These are phyloP conservation scores for Labia minor DNA, from an alignment of 2,888 invertebrate species.

Conservation along the genomic window DNA sequence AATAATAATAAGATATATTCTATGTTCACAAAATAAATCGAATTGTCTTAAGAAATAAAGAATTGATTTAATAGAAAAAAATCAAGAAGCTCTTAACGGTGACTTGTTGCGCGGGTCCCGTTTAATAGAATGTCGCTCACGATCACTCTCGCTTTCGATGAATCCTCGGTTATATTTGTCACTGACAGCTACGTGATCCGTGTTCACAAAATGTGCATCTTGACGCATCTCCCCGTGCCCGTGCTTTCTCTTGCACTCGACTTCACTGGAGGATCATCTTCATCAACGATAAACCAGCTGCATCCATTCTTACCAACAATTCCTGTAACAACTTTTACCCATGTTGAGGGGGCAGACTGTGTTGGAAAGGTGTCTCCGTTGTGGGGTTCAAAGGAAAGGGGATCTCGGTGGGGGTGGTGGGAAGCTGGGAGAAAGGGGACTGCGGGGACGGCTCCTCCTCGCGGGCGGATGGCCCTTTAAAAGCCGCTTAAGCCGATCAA, in stretches of 20 bases:
- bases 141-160: conserved; percentile 8
- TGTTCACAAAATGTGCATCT: neutral
- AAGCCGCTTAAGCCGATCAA: conserved; percentile 5
- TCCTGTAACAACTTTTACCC: neutral
- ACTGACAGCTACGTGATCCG: neutral
- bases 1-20: too few relatives aligned
- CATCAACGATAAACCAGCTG: neutral
- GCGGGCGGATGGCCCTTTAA: conserved; percentile 13
- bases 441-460: neutral
- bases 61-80: too few relatives aligned
- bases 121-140: neutral
- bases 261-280: neutral
- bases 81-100: too few relatives aligned
- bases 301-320: neutral
- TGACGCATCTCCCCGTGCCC: neutral
- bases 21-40: too few relatives aligned
- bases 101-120: too few relatives aligned
- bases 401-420: neutral
- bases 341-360: neutral
- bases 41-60: too few relatives aligned
- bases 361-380: neutral
- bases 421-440: conserved; percentile 8
- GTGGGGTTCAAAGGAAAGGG: neutral
- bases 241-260: neutral
- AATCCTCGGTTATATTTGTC: neutral